Evolutionary conservation across 92 coral and sea anemone species (phyloP).

Genomic region (Zoanthus solanderi): DNA sequence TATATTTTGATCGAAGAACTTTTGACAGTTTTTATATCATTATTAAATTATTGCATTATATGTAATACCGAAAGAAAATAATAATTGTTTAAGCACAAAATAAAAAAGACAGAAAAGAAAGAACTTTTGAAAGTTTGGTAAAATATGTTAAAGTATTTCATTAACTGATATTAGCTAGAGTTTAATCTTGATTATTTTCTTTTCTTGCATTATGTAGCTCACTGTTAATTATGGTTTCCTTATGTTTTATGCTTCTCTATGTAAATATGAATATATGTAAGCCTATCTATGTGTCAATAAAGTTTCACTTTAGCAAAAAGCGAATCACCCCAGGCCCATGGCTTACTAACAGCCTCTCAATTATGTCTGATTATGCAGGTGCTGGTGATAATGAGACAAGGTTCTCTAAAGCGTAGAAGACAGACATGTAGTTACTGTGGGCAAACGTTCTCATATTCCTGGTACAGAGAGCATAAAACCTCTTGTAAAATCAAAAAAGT

Average conservation of each 20-base stretch:
- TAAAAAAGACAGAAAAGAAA: too few relatives aligned
- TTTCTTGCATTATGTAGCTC: too few relatives aligned
- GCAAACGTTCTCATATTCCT: slow-evolving; percentile 16
- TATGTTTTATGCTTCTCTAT: too few relatives aligned
- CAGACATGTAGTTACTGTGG: slow-evolving; percentile 10
- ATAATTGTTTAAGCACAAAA: too few relatives aligned
- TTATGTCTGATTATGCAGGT: slow-evolving; percentile 6
- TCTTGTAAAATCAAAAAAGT: slow-evolving; percentile 3
- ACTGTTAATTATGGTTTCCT: too few relatives aligned
- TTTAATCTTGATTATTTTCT: too few relatives aligned
- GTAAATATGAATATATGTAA: too few relatives aligned
- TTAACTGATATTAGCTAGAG: too few relatives aligned
- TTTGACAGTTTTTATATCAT: background rate
- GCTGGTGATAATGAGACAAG: slow-evolving; percentile 5
- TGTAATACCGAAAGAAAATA: background rate
- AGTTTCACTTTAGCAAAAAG: background rate
- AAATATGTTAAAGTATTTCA: too few relatives aligned
- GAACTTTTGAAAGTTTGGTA: too few relatives aligned
- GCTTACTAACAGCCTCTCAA: background rate
- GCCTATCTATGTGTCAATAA: background rate
- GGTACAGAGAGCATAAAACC: slow-evolving; percentile 27
- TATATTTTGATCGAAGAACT: background rate
- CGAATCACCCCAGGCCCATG: background rate
- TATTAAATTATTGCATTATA: background rate
- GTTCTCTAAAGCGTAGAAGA: slow-evolving; percentile 16